Base-by-base conservation (phyloP, 2,797 vertebrate genomes). In the Sandelia bainsii region DNA sequence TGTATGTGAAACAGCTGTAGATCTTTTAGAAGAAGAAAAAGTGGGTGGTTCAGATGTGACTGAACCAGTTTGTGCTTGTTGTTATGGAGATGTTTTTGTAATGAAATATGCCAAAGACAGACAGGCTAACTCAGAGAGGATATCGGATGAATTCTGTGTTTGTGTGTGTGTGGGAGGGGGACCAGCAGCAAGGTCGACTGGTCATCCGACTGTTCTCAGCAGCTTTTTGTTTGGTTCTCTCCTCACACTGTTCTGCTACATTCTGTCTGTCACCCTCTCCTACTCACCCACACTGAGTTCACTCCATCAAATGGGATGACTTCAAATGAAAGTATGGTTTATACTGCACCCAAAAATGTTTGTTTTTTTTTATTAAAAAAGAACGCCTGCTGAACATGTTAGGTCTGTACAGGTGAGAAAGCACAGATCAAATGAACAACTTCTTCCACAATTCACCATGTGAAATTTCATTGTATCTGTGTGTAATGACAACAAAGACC, bases 101-200 rank as follows among this genome's bases (percentile, higher is more conserved):
- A 2, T 29, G 16, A 3, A 29, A 29, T 29, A 12, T 37, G 11
- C 9, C 11, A 11, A 2, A 42, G 40, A 42, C 13, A 68, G 11
- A 65, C 25, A 46, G 17, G 34, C 32, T 66, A 34, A 53, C 14
- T 23, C 20, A 37, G 19, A 64, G 25, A 59, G 84, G 76, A 87
- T 73, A 75, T 74, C 56, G 83, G 53, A 57, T 44, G 74, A 72
- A 93, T 93, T 93, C 88, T 87, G 81, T 83, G 14, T 77, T 58
- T 52, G 17, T 51, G 45, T 91, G 92, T 84, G 93, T 84, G n/a
- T n/a, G n/a, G n/a, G n/a, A n/a, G n/a, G n/a, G n/a, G 72, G 84
- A 74, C 87, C 84, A 83, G 80, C 48, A 56, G 71, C 48, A 25
- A n/a, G 60, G 8, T 56, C 17, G 23, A 58, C 37, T 14, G 25